Percentiles rank a stretch among this genome's conserved stretches.
phyloP scores from a whole-genome alignment of 2,113 vertebrate genomes.

The Chlorodrepanis virens region DNA sequence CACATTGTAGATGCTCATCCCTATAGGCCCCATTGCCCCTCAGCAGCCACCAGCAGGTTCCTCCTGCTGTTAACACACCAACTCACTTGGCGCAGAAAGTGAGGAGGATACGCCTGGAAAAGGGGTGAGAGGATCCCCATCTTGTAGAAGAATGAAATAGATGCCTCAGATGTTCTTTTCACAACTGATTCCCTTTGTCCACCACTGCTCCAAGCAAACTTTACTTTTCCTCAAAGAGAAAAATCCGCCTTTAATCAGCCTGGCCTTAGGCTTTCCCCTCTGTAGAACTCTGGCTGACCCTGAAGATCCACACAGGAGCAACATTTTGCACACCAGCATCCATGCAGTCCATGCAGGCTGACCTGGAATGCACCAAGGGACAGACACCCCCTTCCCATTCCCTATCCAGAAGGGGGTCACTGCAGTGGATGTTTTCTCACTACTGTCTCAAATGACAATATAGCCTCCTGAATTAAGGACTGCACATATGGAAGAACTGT shows the following conservation, averaged over 20 bases:
- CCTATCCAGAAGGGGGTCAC: not conserved
- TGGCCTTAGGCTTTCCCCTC: not conserved
- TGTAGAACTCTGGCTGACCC: not conserved
- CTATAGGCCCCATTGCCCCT: not conserved
- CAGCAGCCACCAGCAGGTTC: not conserved
- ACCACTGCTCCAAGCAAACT: not conserved
- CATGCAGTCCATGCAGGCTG: not conserved
- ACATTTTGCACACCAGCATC: not conserved
- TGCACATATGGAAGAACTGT: not conserved
- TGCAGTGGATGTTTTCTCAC: not conserved
- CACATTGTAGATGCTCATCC: not conserved
- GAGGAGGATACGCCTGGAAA: not conserved
- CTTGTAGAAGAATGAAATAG: not conserved
- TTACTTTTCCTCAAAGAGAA: not conserved
- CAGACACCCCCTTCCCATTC: not conserved
- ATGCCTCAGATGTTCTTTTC: not conserved
- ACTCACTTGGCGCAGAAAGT: not conserved
- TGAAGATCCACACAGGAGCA: not conserved
- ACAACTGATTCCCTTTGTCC: not conserved
- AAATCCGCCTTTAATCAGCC: not conserved
- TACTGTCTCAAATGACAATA: not conserved
- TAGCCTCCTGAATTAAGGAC: not conserved
- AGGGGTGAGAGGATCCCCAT: not conserved
- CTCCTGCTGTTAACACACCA: not conserved
- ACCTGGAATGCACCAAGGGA: fast-evolving